A percentile compares a stretch with the other conserved stretches of the same genome.
Conservation (phyloP, 2,113 vertebrate species). For the Chloropsis hardwickii region DNA sequence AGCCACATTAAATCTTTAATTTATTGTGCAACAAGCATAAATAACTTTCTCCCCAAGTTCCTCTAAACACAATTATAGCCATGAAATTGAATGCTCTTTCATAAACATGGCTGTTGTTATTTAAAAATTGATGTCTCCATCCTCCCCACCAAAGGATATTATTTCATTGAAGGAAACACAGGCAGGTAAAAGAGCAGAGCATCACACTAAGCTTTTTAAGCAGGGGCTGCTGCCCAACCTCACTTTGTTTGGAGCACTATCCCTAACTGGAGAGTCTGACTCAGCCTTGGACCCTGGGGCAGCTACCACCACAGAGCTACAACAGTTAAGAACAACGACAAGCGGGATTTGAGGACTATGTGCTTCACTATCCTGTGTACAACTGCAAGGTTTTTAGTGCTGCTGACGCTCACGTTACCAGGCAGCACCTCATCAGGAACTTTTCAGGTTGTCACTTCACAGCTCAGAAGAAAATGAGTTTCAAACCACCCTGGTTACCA, state of each 20-base stretch:
- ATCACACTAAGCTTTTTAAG: neutral
- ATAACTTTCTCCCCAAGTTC: neutral
- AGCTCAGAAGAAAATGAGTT: neutral
- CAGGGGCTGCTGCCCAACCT: neutral
- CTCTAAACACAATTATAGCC: neutral
- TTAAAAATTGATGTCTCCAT: neutral
- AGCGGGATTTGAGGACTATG: neutral
- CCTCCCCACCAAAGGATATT: neutral
- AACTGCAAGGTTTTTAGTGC: fast-evolving
- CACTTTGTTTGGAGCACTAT: neutral
- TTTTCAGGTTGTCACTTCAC: neutral
- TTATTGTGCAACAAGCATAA: constrained; percentile 45
- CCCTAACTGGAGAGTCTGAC: neutral
- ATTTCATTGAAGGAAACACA: neutral
- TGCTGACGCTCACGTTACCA: neutral
- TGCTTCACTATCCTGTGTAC: neutral
- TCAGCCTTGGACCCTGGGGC: neutral
- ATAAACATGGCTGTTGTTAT: neutral
- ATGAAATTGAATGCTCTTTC: neutral
- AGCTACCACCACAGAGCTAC: neutral
- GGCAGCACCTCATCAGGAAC: neutral
- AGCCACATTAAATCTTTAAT: neutral
- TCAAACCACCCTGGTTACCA: neutral
- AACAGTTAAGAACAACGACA: neutral
- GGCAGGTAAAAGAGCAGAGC: neutral